Conservation (phyloP, 2,888 invertebrate species). For the Tenthredo livida region DNA sequence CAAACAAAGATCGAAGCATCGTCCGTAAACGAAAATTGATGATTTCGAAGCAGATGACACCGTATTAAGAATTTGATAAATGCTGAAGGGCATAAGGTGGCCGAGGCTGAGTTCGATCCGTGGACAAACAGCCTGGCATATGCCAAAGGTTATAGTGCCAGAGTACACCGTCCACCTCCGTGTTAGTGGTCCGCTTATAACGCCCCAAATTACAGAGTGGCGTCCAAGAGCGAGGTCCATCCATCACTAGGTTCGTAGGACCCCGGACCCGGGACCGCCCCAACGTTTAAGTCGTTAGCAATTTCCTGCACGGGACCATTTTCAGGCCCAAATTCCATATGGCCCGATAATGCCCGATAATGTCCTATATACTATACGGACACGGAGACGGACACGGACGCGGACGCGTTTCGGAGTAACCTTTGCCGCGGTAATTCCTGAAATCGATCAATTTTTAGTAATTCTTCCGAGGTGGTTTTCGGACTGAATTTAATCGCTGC, state of each 20-base stretch:
- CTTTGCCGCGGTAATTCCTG: constrained; percentile 60
- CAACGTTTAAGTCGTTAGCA: constrained; percentile 78
- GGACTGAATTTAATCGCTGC: constrained; percentile 6
- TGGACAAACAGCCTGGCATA: constrained; percentile 45
- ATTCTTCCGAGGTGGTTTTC: constrained; percentile 58
- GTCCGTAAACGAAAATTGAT: background rate
- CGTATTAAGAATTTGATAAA: background rate
- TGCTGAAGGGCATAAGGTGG: constrained; percentile 24
- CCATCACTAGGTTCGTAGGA: constrained; percentile 71
- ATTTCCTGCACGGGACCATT: constrained; percentile 77
- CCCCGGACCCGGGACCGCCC: constrained; percentile 73
- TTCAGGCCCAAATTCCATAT: constrained; percentile 76
- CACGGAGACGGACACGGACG: constrained; percentile 47
- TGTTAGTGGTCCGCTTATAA: constrained; percentile 74
- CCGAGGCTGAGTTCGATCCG: background rate
- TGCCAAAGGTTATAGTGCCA: constrained; percentile 52
- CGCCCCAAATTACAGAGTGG: constrained; percentile 76
- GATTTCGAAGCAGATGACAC: constrained; percentile 23
- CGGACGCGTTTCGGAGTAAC: constrained; percentile 54
- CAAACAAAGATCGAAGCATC: background rate
- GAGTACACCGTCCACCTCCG: constrained; percentile 62
- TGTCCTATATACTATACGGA: constrained; percentile 64
- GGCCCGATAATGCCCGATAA: constrained; percentile 74
- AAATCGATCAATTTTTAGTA: constrained; percentile 67
- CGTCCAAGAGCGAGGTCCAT: constrained; percentile 68